Conservation (phyloP, 2,113 vertebrate species). For the Elephantulus edwardii region DNA sequence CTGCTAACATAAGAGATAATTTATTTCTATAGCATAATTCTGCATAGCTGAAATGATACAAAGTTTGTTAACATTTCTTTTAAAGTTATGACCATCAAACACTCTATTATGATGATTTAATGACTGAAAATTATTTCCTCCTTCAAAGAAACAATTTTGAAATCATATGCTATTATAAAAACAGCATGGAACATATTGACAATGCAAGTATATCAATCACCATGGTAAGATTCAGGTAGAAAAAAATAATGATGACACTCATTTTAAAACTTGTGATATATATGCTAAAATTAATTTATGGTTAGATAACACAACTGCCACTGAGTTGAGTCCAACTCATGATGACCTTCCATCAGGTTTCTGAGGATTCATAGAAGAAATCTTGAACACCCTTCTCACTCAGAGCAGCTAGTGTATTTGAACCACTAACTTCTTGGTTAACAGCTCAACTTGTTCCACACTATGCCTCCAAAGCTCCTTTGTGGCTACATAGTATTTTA, state of each 20-base stretch:
- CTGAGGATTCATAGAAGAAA: no score
- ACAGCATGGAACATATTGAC: neutral
- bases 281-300: constrained; percentile 17
- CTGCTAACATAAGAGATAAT: neutral
- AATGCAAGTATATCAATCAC: neutral
- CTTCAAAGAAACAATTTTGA: constrained; percentile 41
- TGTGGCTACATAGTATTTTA: neutral
- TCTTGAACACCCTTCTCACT: no score
- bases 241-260: neutral
- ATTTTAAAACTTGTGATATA: neutral
- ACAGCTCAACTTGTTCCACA: no score
- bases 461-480: no score
- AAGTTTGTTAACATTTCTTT: constrained; percentile 22
- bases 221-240: neutral
- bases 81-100: constrained; percentile 32
- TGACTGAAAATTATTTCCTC: neutral
- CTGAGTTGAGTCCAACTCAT: no score
- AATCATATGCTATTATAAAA: constrained; percentile 7
- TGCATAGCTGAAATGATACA: neutral
- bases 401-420: no score
- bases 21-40: neutral
- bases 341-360: no score
- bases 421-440: no score
- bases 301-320: no score
- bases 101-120: neutral